Evolutionary conservation across 1,140 invertebrate genomes (phyloP).

Genomic region (Reticulitermes speratus): DNA sequence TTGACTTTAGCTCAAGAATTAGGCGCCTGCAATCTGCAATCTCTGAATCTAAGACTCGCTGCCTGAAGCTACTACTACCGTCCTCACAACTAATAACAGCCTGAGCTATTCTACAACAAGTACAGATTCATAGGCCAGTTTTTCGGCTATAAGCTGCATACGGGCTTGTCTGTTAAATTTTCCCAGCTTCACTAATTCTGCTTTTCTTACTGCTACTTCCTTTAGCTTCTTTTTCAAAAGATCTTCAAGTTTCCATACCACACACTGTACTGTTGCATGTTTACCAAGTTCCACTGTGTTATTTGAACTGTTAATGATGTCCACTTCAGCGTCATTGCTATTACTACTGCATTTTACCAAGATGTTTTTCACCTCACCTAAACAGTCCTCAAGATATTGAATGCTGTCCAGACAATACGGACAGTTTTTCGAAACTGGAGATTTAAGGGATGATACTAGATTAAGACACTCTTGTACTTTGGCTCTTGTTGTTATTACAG

Average conservation of each 20-base stretch:
- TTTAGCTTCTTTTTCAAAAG: conserved; percentile 63
- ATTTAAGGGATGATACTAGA: conserved; percentile 19
- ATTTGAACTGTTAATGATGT: neutral
- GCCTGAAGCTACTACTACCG: conserved; percentile 20
- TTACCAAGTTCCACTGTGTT: neutral
- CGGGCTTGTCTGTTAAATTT: conserved; percentile 64
- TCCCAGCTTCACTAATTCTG: conserved; percentile 57
- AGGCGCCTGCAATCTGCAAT: conserved; percentile 72
- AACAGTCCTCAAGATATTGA: conserved; percentile 42
- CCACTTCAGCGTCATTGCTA: neutral
- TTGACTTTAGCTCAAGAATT: conserved; percentile 64
- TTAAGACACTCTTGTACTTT: conserved; percentile 25
- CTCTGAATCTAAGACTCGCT: conserved; percentile 38
- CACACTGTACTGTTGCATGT: conserved; percentile 50
- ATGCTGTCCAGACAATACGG: neutral
- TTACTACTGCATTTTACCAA: conserved; percentile 46
- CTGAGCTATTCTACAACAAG: conserved; percentile 56
- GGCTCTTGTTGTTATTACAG: neutral
- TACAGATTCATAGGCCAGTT: conserved; percentile 72
- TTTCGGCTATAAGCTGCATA: conserved; percentile 68
- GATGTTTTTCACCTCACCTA: conserved; percentile 48
- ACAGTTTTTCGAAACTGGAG: neutral
- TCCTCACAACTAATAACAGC: conserved; percentile 35
- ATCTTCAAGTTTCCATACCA: conserved; percentile 62
- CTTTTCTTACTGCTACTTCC: conserved; percentile 63